Evolutionary conservation across 2,888 invertebrate genomes (phyloP).

Genomic region (Dexiosoma caninum): DNA sequence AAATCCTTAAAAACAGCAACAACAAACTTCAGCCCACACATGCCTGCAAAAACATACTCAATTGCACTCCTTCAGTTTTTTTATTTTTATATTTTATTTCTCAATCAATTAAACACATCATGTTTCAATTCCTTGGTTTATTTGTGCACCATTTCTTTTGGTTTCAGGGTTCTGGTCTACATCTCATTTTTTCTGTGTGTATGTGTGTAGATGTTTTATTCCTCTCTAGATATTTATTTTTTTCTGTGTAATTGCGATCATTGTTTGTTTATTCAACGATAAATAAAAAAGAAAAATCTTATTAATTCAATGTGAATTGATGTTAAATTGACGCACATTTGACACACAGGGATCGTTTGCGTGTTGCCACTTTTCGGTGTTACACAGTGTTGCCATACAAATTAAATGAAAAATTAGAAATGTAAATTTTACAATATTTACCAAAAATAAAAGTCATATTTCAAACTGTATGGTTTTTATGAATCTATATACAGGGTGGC

Average conservation of each 20-base stretch:
- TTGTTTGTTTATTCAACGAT: constrained; percentile 57
- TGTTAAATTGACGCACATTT: constrained; percentile 61
- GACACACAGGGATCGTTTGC: constrained; percentile 38
- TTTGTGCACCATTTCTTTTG: constrained; percentile 44
- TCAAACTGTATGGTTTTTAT: no score
- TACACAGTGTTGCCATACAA: neutral
- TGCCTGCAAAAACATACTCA: neutral
- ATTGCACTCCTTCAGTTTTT: neutral
- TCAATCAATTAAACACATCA: constrained; percentile 19
- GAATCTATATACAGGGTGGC: no score
- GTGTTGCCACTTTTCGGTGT: constrained; percentile 39
- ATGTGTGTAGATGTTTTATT: neutral
- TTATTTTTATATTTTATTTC: no score
- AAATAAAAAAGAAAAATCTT: constrained; percentile 41
- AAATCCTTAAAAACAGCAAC: constrained; percentile 5
- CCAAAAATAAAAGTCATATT: no score
- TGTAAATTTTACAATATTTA: no score
- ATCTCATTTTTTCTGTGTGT: neutral
- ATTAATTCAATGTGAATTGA: constrained; percentile 61
- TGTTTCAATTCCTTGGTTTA: constrained; percentile 22
- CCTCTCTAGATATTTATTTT: neutral
- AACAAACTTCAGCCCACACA: constrained; percentile 18
- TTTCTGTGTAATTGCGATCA: constrained; percentile 21
- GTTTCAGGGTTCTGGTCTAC: constrained; percentile 49
- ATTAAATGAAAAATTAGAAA: neutral